Conservation (phyloP, 2,888 invertebrate species). For the Andrena minutula region DNA sequence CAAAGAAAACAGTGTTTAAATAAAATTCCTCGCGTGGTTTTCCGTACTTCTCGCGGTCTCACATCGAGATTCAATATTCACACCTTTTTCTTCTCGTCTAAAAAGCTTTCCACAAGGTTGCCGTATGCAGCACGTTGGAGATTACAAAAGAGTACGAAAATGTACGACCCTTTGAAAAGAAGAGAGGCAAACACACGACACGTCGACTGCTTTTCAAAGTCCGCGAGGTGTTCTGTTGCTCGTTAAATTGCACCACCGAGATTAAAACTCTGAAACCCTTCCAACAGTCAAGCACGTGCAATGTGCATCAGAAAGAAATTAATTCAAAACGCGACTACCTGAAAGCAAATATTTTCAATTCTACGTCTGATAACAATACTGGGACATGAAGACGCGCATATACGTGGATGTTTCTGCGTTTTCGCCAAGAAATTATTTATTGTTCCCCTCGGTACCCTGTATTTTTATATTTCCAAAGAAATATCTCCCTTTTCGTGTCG, state of each 20-base stretch:
- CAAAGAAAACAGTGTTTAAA: background rate
- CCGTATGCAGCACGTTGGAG: slow-evolving; percentile 7
- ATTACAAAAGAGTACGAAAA: slow-evolving; percentile 34
- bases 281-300: background rate
- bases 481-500: too few relatives aligned
- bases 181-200: slow-evolving; percentile 27
- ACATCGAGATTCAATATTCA: slow-evolving; percentile 25
- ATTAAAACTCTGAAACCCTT: slow-evolving; percentile 32
- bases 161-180: slow-evolving; percentile 38
- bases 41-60: background rate
- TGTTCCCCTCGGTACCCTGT: too few relatives aligned
- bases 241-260: slow-evolving; percentile 33
- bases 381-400: background rate
- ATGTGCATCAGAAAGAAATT: slow-evolving; percentile 21
- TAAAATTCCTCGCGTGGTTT: background rate
- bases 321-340: slow-evolving; percentile 1
- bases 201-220: slow-evolving; percentile 25
- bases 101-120: slow-evolving; percentile 14
- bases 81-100: background rate
- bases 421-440: too few relatives aligned
- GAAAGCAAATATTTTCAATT: background rate
- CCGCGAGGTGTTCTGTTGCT: slow-evolving; percentile 26
- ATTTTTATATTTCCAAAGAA: too few relatives aligned
- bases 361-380: background rate
- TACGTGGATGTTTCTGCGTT: too few relatives aligned